Base-by-base conservation (phyloP, 2,797 vertebrate species). In the Falco naumanni region DNA sequence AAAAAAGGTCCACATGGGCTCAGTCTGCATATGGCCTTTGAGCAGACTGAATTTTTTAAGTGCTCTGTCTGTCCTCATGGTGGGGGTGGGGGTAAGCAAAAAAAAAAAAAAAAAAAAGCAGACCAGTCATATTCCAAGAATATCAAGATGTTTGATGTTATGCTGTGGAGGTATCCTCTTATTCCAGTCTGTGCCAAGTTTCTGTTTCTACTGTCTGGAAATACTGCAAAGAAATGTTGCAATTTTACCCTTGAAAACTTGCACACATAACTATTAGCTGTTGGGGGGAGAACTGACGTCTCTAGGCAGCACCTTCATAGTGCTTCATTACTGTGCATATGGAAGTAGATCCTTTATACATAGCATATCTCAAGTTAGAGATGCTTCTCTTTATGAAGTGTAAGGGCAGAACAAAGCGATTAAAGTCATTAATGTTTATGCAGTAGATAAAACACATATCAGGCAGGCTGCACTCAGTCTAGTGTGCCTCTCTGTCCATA, bases 381-480 rank as follows among this genome's bases (percentile, higher is more conserved):
- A 33, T 61, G 60, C 60, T 90, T 51, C 85, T 61, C 75, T 85
- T 84, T 77, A 15, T 65, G 84, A 77, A 87, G 72, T 69, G 37
- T 79, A 89, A 89, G 85, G 84, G 82, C 90, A 95, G 79, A 93
- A 72, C 61, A 82, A 68, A 91, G 86, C 79, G 88, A 84, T 89
- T 92, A 54, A 84, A 96, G 91, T 68, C 54, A 75, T 95, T 84
- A 88, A 57, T 88, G 82, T 79, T 89, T 86, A 56, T 92, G 59
- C 61, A 71, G 89, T 66, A 84, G 74, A 59, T 95, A 75, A 94
- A 87, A 72, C 57, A 68, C 1, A 0, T 70, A 43, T 61, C 70
- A 81, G 71, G 31, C 76, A 87, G 88, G 33, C 88, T 84, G 45
- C 74, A 21, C 60, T 77, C 78, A 33, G 43, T 64, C 77, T 83